Base-by-base conservation (phyloP, 2,113 vertebrate species). In the Cynocephalus volans region DNA sequence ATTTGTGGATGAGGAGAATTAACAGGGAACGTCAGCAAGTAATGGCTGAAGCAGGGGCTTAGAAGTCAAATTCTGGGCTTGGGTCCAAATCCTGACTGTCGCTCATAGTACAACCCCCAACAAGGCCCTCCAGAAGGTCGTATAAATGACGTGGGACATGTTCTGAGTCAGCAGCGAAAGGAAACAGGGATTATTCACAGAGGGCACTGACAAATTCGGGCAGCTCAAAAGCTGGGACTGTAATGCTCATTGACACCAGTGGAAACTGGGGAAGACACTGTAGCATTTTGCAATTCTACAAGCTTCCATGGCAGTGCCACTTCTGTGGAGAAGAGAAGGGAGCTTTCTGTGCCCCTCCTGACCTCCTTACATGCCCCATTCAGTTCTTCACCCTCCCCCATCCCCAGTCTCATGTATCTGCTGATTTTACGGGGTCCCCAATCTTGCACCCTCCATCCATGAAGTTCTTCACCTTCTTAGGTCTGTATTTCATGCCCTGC, bases 1-100 rank as follows among this genome's bases (percentile, higher is more conserved):
- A 89, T 79, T 41, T 80, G 62, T 87, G 73, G 79, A n/a, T 93
- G 60, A 93, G 80, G 48, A 89, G 90, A 96, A 97, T 95, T 70
- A 95, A 95, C 48, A 77, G 72, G 92, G 69, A 75, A 79, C 28
- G 67, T 96, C 94, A 87, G 83, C 50, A 77, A 67, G 33, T 64
- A 93, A 92, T 28, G 50, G 67, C 69, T 73, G 48, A 28, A 72
- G 45, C 56, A 84, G 60, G 15, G 41, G 21, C n/a, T 69, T 28
- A 23, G 67, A 65, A 33, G 89, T 93, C 89, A 80, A 80, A 95
- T 79, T 95, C 87, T 73, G 90, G 95, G 96, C 92, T 80, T 15
- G 31, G 82, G 58, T 88, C 96, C 96, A 93, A 90, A 64, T 45
- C 14, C n/a, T 31, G 75, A 58, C 83, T 1, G 12, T 64, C 65